phyloP scores from a whole-genome alignment of 2,797 vertebrate genomes.

The Cyprinella venusta region DNA sequence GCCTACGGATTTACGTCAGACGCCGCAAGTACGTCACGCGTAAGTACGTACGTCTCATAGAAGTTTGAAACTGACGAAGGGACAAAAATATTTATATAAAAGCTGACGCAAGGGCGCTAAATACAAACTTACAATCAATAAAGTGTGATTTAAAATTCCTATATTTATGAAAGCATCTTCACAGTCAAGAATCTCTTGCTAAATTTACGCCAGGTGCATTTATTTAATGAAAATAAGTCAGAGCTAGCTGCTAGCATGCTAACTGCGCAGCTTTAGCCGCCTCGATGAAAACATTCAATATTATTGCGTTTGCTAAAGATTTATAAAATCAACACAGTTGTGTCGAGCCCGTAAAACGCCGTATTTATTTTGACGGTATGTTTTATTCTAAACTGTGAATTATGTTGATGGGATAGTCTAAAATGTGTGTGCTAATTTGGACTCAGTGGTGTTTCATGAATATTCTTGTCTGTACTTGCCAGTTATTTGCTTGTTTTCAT shows the following conservation, averaged over 20 bases:
- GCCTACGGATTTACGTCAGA: constrained; percentile 47
- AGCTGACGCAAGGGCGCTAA: constrained; percentile 80
- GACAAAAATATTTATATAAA: constrained; percentile 77
- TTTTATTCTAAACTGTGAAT: constrained; percentile 13
- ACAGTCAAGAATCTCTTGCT: constrained; percentile 54
- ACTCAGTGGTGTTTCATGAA: background rate
- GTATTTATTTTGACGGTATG: constrained; percentile 42
- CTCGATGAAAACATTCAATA: constrained; percentile 23
- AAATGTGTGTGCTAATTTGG: constrained; percentile 9
- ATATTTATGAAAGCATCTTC: constrained; percentile 69
- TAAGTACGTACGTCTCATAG: constrained; percentile 65
- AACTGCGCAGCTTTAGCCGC: constrained; percentile 51
- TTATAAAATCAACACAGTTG: constrained; percentile 7
- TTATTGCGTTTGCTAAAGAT: constrained; percentile 8
- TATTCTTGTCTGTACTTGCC: constrained; percentile 3
- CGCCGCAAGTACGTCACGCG: constrained; percentile 57
- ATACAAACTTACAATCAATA: constrained; percentile 79
- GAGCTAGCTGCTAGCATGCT: constrained; percentile 57
- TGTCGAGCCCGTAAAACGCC: background rate
- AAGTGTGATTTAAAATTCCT: constrained; percentile 73
- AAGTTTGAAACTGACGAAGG: constrained; percentile 77
- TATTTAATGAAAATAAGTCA: constrained; percentile 63
- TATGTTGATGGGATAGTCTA: background rate
- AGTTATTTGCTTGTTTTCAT: background rate
- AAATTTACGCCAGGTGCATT: constrained; percentile 71